A percentile compares a stretch with the other conserved stretches of the same genome.
Evolutionary conservation across 2,113 vertebrate species (phyloP).

Genomic region (Podiceps cristatus): DNA sequence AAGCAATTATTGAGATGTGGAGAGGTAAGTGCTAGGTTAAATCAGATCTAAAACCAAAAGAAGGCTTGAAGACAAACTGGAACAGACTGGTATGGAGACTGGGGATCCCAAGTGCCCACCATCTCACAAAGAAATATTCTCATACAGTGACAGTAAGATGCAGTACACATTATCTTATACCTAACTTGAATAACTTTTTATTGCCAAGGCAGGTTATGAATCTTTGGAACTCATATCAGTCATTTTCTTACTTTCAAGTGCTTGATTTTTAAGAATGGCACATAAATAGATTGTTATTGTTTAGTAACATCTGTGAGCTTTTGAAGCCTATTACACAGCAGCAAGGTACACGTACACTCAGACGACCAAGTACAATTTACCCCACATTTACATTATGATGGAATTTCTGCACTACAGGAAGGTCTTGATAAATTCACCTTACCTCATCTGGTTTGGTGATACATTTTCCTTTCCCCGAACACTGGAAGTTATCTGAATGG

Average conservation of each 20-base stretch:
- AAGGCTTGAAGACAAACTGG: neutral
- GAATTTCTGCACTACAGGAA: neutral
- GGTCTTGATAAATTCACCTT: slow-evolving; percentile 15
- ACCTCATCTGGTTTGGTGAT: slow-evolving; percentile 89
- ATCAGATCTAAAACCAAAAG: neutral
- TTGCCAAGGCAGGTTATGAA: neutral
- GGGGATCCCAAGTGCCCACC: neutral
- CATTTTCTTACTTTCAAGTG: neutral
- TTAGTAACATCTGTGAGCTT: neutral
- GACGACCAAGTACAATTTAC: neutral
- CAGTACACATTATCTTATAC: neutral
- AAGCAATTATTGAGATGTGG: rapidly evolving
- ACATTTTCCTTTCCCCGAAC: slow-evolving; percentile 90
- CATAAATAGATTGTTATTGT: neutral
- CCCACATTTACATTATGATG: neutral
- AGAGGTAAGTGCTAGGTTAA: neutral
- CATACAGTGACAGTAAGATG: neutral
- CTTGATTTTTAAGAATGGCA: neutral
- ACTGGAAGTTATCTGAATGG: slow-evolving; percentile 79
- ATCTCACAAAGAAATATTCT: neutral
- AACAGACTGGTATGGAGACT: neutral
- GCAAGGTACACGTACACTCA: neutral
- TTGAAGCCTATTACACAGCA: neutral
- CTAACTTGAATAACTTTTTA: neutral
- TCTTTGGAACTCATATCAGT: neutral